Evolutionary conservation across 2,797 vertebrate genomes (phyloP).

Genomic region (Hippocampus kuda): DNA sequence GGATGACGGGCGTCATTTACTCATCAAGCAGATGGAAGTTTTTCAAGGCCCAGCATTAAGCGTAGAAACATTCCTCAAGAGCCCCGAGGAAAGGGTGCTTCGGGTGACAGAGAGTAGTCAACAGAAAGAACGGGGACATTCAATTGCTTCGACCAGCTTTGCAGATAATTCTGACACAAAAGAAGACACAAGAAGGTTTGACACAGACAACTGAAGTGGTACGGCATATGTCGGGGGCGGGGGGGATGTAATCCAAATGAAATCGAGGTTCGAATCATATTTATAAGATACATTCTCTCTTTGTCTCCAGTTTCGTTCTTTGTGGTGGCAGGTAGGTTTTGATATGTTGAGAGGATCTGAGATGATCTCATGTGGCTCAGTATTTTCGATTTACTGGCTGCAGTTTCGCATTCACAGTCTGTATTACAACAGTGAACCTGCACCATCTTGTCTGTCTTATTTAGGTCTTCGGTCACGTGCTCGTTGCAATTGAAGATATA

Average conservation of each 20-base stretch:
- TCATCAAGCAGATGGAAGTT: constrained; percentile 68
- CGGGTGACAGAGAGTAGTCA: constrained; percentile 71
- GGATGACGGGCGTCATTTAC: constrained; percentile 8
- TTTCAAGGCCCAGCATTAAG: constrained; percentile 73
- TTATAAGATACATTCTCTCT: too few relatives aligned
- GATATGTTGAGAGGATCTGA: neutral
- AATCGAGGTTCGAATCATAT: too few relatives aligned
- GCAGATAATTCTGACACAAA: constrained; percentile 60
- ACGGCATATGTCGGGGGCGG: neutral
- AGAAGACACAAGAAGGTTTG: neutral
- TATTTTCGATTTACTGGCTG: neutral
- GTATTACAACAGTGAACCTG: neutral
- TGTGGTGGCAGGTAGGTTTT: constrained; percentile 78
- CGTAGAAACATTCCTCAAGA: constrained; percentile 73
- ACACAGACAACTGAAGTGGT: neutral
- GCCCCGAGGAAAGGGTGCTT: constrained; percentile 70
- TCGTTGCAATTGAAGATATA: constrained; percentile 91
- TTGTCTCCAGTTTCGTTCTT: too few relatives aligned
- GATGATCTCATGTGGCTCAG: too few relatives aligned
- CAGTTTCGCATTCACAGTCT: constrained; percentile 28
- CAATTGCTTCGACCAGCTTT: constrained; percentile 66
- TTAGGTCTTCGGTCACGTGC: constrained; percentile 89
- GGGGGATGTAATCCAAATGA: too few relatives aligned
- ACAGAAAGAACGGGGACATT: constrained; percentile 65
- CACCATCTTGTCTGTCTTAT: neutral